Evolutionary conservation across 1,140 invertebrate species (phyloP).

Genomic region (Pissodes strobi): DNA sequence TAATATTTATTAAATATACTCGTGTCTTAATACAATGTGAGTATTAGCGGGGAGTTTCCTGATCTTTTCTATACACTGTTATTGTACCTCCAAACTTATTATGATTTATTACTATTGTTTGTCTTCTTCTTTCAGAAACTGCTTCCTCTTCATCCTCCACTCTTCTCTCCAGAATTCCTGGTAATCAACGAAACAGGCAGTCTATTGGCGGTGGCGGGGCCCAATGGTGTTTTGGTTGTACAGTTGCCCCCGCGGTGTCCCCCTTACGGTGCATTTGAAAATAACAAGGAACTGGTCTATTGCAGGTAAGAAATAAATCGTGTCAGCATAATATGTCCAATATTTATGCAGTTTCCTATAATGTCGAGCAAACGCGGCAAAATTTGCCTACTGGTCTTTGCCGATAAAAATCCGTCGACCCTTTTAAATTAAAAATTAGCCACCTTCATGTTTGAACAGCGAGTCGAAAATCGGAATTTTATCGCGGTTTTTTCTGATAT

Average conservation of each 20-base stretch:
- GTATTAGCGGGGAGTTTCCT: too few species aligned
- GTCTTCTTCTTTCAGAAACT: conserved; percentile 49
- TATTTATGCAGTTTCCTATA: too few species aligned
- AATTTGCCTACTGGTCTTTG: background rate
- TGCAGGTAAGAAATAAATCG: too few species aligned
- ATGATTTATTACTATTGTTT: too few species aligned
- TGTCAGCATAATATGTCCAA: too few species aligned
- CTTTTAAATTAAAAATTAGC: conserved; percentile 33
- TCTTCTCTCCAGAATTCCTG: conserved; percentile 49
- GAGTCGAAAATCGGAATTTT: conserved; percentile 35
- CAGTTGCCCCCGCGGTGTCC: conserved; percentile 48
- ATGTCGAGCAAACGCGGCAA: background rate
- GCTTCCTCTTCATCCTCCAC: conserved; percentile 45
- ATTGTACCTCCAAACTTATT: too few species aligned
- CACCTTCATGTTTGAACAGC: conserved; percentile 28
- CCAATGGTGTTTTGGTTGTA: conserved; percentile 49
- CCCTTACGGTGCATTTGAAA: conserved; percentile 50
- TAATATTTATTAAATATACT: too few species aligned
- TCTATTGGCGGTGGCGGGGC: conserved; percentile 46
- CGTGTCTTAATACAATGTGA: too few species aligned
- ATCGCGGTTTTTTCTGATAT: conserved; percentile 35
- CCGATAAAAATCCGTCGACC: conserved; percentile 30
- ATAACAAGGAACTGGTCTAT: conserved; percentile 53
- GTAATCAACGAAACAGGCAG: conserved; percentile 48
- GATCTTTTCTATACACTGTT: too few species aligned